Evolutionary conservation across 2,113 vertebrate genomes (phyloP), one percentile per base, ranked within the genome.

Genomic region (Tenebrosternarchus preto): DNA sequence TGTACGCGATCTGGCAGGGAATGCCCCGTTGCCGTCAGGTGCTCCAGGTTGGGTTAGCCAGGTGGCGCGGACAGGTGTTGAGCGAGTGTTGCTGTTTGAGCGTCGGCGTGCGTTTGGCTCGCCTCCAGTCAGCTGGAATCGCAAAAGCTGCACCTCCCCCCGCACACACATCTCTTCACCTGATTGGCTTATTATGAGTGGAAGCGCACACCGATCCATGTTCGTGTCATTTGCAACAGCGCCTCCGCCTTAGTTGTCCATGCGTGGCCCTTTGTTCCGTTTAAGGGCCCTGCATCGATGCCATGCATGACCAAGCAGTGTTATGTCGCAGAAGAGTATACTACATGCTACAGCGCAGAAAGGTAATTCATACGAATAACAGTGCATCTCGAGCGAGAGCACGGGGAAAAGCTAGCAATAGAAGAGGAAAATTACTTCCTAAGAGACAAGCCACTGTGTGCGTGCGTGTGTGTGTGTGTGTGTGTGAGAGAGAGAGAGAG

Each of bases 1-100:
- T 46, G 72, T 46, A 46, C 15, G 31, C 53, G 55, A 24, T 78
- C 50, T 29, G 61, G 24, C 29, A 78, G 50, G 27, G 46, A n/a
- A 31, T 33, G 56, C 82, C 36, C 43, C 77, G 15, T 59, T 61
- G 53, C 46, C 79, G 57, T 73, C 74, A 81, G 43, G 81, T 67
- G 94, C 94, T 93, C 94, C 89, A 93, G 94, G 95, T 95, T 95
- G 91, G 84, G 91, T 87, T 27, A 86, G 88, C 94, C 96, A 98
- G 96, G 95, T 98, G 96, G 94, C 92, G 89, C 50, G 92, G 96
- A 96, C 97, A 98, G 95, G 95, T 97, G 96, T 95, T 95, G 92
- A 78, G 94, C 88, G 93, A 92, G 94, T 93, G 83, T 95, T 92
- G 95, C 94, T 93, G 92, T 94, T 92, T 67, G 91, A 95, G 94